Conservation (phyloP, 2,888 invertebrate genomes). For the Nemapogon koenigi region DNA sequence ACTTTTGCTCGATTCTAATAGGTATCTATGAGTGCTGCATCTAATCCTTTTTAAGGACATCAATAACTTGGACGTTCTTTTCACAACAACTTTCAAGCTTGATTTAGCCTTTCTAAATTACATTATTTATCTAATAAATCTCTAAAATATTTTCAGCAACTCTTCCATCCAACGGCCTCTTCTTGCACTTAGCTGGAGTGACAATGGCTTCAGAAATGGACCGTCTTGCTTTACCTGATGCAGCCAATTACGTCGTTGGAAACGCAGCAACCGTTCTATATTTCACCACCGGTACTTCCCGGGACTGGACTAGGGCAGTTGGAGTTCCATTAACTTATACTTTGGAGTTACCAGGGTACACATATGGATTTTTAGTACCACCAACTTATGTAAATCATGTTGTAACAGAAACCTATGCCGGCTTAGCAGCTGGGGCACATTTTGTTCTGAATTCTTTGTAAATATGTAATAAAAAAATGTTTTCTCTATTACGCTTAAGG, state of each 20-base stretch:
- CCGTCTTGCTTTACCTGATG: slow-evolving; percentile 28
- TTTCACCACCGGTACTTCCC: slow-evolving; percentile 60
- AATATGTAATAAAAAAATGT: too few species aligned
- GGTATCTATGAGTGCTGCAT: too few species aligned
- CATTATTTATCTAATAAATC: too few species aligned
- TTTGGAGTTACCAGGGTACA: slow-evolving; percentile 61
- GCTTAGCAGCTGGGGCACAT: slow-evolving; percentile 20
- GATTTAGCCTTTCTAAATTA: too few species aligned
- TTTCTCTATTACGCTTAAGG: too few species aligned
- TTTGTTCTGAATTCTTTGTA: not conserved
- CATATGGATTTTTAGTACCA: slow-evolving; percentile 46
- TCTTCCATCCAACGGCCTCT: slow-evolving; percentile 56
- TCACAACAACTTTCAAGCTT: too few species aligned
- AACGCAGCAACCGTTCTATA: slow-evolving; percentile 41
- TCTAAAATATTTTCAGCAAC: slow-evolving; percentile 33
- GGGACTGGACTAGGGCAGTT: slow-evolving; percentile 59
- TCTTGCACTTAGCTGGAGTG: slow-evolving; percentile 45
- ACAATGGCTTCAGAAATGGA: slow-evolving; percentile 50
- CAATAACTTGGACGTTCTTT: too few species aligned
- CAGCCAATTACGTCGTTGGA: slow-evolving; percentile 34
- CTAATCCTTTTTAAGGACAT: too few species aligned
- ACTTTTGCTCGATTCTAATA: too few species aligned
- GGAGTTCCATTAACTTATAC: slow-evolving; percentile 56
- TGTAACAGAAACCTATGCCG: slow-evolving; percentile 55
- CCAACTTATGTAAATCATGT: slow-evolving; percentile 42